These are phyloP conservation scores for Drosophila sechellia DNA, from an alignment of 1,140 invertebrate species.

Conservation along the genomic window DNA sequence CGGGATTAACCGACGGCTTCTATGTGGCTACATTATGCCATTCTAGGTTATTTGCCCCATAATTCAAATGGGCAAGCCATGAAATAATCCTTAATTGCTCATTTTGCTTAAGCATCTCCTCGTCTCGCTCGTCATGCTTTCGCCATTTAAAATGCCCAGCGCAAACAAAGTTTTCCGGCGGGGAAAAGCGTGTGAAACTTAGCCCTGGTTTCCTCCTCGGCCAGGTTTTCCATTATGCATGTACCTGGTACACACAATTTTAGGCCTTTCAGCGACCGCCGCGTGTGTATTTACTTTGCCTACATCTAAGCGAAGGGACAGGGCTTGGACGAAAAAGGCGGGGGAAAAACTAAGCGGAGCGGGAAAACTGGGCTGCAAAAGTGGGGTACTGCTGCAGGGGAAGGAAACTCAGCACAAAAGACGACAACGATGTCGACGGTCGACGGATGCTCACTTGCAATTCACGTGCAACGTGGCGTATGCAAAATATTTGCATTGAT, in stretches of 20 bases:
- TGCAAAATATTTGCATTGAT: conserved; percentile 83
- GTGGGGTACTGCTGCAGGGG: conserved; percentile 37
- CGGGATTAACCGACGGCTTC: conserved; percentile 32
- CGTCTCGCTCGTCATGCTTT: conserved; percentile 12
- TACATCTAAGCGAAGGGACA: conserved; percentile 5
- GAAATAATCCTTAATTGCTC: conserved; percentile 83
- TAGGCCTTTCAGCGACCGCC: conserved; percentile 71
- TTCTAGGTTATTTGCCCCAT: conserved; percentile 33
- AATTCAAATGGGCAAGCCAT: conserved; percentile 75
- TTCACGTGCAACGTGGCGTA: conserved; percentile 80
- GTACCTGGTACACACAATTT: conserved; percentile 53
- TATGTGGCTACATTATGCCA: conserved; percentile 34
- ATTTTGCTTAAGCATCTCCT: conserved; percentile 78
- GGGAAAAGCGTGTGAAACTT: conserved; percentile 60
- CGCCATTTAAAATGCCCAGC: conserved; percentile 75
- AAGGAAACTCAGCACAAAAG: conserved; percentile 55
- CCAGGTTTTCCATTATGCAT: conserved; percentile 73
- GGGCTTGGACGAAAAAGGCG: neutral
- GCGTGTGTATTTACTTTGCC: conserved; percentile 63
- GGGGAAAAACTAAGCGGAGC: neutral
- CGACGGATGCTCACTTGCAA: conserved; percentile 77
- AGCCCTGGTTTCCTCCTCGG: conserved; percentile 39
- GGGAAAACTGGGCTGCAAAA: conserved; percentile 1
- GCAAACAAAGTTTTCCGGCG: conserved; percentile 68
- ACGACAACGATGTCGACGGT: conserved; percentile 45